Evolutionary conservation across 2,113 vertebrate genomes (phyloP).

Genomic region (Ptilonorhynchus violaceus): DNA sequence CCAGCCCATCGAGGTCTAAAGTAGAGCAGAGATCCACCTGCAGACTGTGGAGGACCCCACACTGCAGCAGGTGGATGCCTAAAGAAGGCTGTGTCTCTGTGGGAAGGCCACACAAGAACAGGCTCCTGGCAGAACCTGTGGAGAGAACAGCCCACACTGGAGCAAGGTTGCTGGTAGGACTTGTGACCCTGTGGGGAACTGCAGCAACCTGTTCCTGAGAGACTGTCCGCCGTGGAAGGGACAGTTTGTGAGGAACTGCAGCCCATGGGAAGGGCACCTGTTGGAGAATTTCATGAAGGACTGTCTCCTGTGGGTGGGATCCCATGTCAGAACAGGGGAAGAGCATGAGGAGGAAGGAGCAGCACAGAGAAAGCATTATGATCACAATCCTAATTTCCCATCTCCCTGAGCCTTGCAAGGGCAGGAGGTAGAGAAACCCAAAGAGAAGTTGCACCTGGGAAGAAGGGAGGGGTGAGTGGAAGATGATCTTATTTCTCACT

Average conservation of each 20-base stretch:
- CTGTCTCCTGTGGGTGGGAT: neutral
- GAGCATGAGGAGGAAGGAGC: neutral
- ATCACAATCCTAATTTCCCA: neutral
- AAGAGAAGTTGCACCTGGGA: neutral
- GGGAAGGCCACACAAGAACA: neutral
- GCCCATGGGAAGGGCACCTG: neutral
- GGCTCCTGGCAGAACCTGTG: neutral
- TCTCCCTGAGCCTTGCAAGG: accelerated
- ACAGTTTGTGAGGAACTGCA: neutral
- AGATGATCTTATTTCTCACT: neutral
- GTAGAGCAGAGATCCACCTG: neutral
- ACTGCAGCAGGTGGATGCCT: neutral
- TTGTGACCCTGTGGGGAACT: accelerated
- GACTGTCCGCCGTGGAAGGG: neutral
- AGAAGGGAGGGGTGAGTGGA: neutral
- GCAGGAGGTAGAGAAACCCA: neutral
- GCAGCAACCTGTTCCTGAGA: neutral
- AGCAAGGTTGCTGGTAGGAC: neutral
- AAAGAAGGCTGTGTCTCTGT: neutral
- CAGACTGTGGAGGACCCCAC: neutral
- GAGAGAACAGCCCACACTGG: accelerated
- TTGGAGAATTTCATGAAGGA: neutral
- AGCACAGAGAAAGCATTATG: neutral
- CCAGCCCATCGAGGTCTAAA: neutral
- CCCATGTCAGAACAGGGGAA: accelerated